phyloP scores from a whole-genome alignment of 2,888 invertebrate genomes.

The Synanthedon vespiformis region DNA sequence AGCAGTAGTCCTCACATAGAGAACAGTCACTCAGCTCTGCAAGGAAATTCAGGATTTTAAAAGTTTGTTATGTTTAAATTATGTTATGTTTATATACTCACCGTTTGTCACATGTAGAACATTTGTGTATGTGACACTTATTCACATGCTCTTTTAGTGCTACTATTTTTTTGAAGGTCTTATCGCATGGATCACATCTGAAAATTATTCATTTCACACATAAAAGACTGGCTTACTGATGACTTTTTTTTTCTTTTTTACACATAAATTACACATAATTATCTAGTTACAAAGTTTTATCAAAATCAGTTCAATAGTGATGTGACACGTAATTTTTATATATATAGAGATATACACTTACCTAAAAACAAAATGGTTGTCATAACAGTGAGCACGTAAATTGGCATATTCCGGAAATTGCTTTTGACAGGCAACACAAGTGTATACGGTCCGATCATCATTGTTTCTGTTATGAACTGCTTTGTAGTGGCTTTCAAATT shows the following conservation, averaged over 20 bases:
- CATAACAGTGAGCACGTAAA: conserved; percentile 72
- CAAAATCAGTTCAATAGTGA: too few relatives aligned
- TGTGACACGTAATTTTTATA: too few relatives aligned
- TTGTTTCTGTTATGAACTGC: conserved; percentile 33
- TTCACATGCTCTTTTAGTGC: conserved; percentile 39
- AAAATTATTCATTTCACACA: conserved; percentile 9
- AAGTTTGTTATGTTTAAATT: too few relatives aligned
- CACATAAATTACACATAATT: too few relatives aligned
- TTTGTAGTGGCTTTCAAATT: conserved; percentile 67
- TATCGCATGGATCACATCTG: conserved; percentile 48
- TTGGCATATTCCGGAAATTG: conserved; percentile 65
- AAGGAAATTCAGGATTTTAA: too few relatives aligned
- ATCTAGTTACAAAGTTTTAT: too few relatives aligned
- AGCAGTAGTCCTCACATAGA: too few relatives aligned
- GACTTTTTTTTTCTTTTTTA: too few relatives aligned
- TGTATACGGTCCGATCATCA: conserved; percentile 44
- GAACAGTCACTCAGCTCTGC: too few relatives aligned
- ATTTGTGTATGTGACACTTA: conserved; percentile 36
- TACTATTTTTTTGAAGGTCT: conserved; percentile 37
- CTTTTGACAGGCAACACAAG: conserved; percentile 69
- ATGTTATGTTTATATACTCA: conserved; percentile 22
- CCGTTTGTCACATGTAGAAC: conserved; percentile 41
- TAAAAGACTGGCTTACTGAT: too few relatives aligned
- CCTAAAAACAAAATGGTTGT: conserved; percentile 47
- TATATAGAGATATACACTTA: too few relatives aligned